Evolutionary conservation across 2,797 vertebrate genomes (phyloP), one percentile per base, ranked within the genome.

Genomic region (Crenichthys baileyi): DNA sequence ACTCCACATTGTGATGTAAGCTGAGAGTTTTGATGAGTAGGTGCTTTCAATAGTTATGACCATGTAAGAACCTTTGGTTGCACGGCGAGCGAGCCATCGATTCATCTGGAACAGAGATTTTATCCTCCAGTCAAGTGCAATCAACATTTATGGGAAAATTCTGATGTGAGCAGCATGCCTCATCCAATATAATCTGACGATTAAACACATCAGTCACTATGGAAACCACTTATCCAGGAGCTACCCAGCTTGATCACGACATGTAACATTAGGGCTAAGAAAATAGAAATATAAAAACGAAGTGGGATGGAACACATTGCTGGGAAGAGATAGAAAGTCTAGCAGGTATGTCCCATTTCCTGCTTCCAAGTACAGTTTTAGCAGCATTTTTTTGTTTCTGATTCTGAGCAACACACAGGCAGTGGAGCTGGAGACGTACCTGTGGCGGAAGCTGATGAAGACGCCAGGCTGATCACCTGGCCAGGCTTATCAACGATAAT

Each of bases 401-500:
- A 74, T 80, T 85, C 85, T 26, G 51, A 88, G 75, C 60, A 0
- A 60, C 36, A 85, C 72, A 79, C 79, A 83, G 77, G 81, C 77
- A 36, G 79, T 29, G 0, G 76, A 84, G 82, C 73, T 58, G 83
- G 77, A 85, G 82, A 51, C 73, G 83, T 93, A 96, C 95, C 93
- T 90, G 95, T 39, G 85, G 93, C 89, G 81, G 91, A 92, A 88
- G 96, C 87, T 26, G 93, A 95, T 11, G 96, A 91, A 78, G 96
- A 85, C 72, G 95, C 86, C 92, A 96, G 95, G 92, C 96, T 95
- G 72, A 96, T 93, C 80, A 96, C 95, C 90, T 97, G 98, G 87
- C 96, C 96, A 41, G 97, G 96, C 90, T 98, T 99, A 93, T 99
- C 98, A 79, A 97, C 94, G 81, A 97, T 96, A 91, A 97, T 90